Evolutionary conservation across 2,797 vertebrate genomes (phyloP).

Genomic region (Distichodus sexfasciatus): DNA sequence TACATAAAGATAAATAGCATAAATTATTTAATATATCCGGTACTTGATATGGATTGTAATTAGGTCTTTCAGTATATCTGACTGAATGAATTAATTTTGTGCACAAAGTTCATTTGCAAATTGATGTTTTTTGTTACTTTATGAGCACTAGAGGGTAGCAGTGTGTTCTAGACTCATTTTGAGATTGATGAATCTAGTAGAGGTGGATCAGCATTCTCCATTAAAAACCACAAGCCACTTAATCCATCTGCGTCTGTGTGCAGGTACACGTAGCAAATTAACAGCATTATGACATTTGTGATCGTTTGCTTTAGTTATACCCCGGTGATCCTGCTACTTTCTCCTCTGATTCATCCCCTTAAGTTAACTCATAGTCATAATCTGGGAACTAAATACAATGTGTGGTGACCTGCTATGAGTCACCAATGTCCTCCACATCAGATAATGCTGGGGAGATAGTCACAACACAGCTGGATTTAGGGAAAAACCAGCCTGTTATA

Average conservation of each 20-base stretch:
- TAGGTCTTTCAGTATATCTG: no score
- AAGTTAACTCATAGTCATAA: constrained; percentile 19
- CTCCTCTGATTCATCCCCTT: constrained; percentile 24
- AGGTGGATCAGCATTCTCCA: neutral
- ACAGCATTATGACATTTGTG: neutral
- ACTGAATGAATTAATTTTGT: no score
- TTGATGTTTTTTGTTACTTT: neutral
- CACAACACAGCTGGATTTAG: neutral
- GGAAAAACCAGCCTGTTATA: neutral
- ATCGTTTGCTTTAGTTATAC: constrained; percentile 1
- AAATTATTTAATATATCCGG: no score
- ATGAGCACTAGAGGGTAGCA: constrained; percentile 32
- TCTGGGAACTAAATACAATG: constrained; percentile 29
- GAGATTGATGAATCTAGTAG: neutral
- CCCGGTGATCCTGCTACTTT: neutral
- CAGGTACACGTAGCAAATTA: neutral
- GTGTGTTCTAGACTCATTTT: constrained; percentile 10
- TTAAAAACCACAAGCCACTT: neutral
- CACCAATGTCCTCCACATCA: constrained; percentile 5
- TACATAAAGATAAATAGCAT: no score
- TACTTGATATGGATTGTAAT: no score
- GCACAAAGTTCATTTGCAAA: no score
- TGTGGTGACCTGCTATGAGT: constrained; percentile 22
- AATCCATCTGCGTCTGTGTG: neutral
- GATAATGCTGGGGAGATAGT: neutral